Conservation (phyloP, 1,140 invertebrate genomes). For the Fopius arisanus region DNA sequence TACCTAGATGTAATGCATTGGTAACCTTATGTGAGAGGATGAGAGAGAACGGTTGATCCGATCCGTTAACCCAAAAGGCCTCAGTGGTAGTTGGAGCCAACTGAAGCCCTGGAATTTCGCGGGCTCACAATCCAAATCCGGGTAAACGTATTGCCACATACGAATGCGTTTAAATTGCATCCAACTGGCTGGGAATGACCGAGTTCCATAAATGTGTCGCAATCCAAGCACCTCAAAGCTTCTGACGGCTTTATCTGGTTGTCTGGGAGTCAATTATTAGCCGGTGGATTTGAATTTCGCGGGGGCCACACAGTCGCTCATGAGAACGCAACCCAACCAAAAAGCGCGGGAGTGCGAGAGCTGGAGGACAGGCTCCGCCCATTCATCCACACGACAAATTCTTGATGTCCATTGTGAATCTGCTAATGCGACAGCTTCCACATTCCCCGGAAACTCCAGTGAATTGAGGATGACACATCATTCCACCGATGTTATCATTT, state of each 20-base stretch:
- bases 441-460: constrained; percentile 45
- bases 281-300: too few species aligned
- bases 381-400: not conserved
- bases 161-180: constrained; percentile 34
- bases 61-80: constrained; percentile 50
- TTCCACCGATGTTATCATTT: constrained; percentile 20
- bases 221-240: not conserved
- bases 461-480: constrained; percentile 56
- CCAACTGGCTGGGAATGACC: not conserved
- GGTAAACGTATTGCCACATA: constrained; percentile 37
- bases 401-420: not conserved
- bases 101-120: constrained; percentile 36
- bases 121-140: constrained; percentile 40
- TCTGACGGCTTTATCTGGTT: not conserved
- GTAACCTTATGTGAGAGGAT: constrained; percentile 54
- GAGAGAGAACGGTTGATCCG: constrained; percentile 47
- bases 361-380: too few species aligned
- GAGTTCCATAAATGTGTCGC: not conserved
- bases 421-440: constrained; percentile 59
- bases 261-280: too few species aligned
- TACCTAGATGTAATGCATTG: constrained; percentile 51
- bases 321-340: too few species aligned
- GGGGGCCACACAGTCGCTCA: too few species aligned
- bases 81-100: constrained; percentile 4
- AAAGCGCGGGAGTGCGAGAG: too few species aligned